Percentiles rank a stretch among this genome's conserved stretches.
These are phyloP conservation scores for Anomalospiza imberbis DNA, from an alignment of 2,797 vertebrate genomes.

Conservation along the genomic window DNA sequence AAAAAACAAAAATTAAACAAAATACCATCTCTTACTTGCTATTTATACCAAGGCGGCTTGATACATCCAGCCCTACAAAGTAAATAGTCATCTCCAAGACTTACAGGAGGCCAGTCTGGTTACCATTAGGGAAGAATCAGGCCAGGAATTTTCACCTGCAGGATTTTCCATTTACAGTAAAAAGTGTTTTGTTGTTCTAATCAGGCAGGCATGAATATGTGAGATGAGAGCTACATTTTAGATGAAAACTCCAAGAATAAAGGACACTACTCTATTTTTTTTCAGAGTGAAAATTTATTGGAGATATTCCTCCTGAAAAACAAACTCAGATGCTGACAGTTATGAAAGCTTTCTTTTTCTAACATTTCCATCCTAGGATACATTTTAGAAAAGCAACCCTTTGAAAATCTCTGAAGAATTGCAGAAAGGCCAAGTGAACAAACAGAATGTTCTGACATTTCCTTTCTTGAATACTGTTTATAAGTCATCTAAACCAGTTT, in stretches of 20 bases:
- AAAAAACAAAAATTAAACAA: neutral
- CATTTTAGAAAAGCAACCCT: neutral
- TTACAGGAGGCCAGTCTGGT: neutral
- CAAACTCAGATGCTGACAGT: slow-evolving; percentile 45
- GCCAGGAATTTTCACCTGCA: neutral
- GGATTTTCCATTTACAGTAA: neutral
- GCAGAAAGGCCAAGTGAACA: slow-evolving; percentile 27
- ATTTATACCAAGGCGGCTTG: neutral
- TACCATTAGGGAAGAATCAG: neutral
- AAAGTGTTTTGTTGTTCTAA: neutral
- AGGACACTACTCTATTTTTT: neutral
- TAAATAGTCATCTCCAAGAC: neutral
- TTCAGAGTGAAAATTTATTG: neutral
- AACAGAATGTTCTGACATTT: slow-evolving; percentile 41
- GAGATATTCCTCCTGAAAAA: slow-evolving; percentile 18
- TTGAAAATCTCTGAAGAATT: slow-evolving; percentile 24
- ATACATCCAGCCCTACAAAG: neutral
- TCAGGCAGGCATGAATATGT: neutral
- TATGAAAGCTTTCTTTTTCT: slow-evolving; percentile 37
- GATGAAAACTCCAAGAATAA: neutral
- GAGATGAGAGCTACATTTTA: neutral
- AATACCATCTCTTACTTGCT: neutral
- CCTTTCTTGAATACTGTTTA: slow-evolving; percentile 1
- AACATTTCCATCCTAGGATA: neutral
- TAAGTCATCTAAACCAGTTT: neutral